Base-by-base conservation (phyloP, 1,140 invertebrate species). In the Zophobas atratus region DNA sequence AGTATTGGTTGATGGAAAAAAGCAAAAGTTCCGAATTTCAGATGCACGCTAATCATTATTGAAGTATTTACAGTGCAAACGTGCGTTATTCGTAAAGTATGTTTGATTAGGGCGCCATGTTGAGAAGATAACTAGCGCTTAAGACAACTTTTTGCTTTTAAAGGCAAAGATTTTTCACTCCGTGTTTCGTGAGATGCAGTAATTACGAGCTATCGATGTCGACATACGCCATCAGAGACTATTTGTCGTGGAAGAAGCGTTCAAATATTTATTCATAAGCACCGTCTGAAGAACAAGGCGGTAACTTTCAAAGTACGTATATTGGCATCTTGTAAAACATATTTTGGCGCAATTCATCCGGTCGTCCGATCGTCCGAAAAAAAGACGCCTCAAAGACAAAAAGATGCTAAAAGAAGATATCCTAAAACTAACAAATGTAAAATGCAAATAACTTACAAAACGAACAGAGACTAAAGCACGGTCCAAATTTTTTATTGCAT, bases 401-500 rank as follows among this genome's bases (percentile, higher is more conserved):
- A 76, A 79, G 74, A 79, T 76, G 74, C 8, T 56, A 77, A 77
- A 77, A 73, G 70, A 80, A 75, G 73, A 80, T 77, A 75, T 79
- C 53, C 46, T 35, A 79, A 76, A 79, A 76, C 53, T 46, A 75
- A 81, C 74, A 79, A 82, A 80, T 77, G 77, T 81, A 78, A 82
- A 82, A 82, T 81, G 81, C 81, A 80, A 82, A 82, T 81, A 77
- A 76, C 71, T 53, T 79, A 81, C 81, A 78, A 80, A 80, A 78
- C 81, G 77, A 80, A 80, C 75, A 80, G 46, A 46, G 77, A 51
- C 76, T 63, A 77, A 80, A 80, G 79, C 79, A 77, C 79, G 80
- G 72, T 81, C 77, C 60, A 79, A 77, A 78, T 81, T 80, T 82
- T 82, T 82, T 82, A 82, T 82, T 81, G 76, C 81, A 81, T 82